Percentiles rank a stretch among this genome's conserved stretches.
Evolutionary conservation across 2,797 vertebrate species (phyloP).

Genomic region (Coregonus suidteri): DNA sequence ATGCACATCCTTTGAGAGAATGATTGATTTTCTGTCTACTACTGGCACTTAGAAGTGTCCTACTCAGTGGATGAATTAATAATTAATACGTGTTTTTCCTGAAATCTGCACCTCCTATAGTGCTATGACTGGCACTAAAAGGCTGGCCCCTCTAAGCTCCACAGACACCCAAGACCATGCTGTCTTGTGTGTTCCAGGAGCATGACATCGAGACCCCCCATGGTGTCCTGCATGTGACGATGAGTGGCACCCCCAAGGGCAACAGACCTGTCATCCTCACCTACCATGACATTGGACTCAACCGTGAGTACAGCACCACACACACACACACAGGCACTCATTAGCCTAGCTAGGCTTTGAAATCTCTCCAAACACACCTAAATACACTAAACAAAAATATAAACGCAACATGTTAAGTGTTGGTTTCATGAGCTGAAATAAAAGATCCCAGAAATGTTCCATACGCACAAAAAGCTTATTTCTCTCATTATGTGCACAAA

Average conservation of each 20-base stretch:
- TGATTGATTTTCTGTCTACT: not conserved
- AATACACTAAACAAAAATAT: too few species aligned
- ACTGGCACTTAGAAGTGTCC: not conserved
- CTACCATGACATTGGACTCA: constrained; percentile 95
- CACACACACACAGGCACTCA: not conserved
- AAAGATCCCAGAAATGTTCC: too few species aligned
- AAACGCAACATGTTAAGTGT: too few species aligned
- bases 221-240: constrained; percentile 90
- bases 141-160: not conserved
- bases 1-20: too few species aligned
- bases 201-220: constrained; percentile 92
- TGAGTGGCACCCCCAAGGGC: constrained; percentile 87
- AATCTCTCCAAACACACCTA: not conserved
- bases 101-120: not conserved
- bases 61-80: not conserved
- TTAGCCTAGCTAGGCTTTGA: not conserved
- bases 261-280: constrained; percentile 94
- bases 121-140: not conserved
- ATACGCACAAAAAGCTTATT: too few species aligned
- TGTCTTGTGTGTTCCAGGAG: constrained; percentile 76
- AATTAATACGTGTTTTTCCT: not conserved
- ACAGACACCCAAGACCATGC: not conserved
- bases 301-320: constrained; percentile 82
- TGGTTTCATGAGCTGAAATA: too few species aligned
- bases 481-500: too few species aligned